A percentile compares a stretch with the other conserved stretches of the same genome.
These are phyloP conservation scores for Hesperophylax magnus DNA, from an alignment of 1,140 invertebrate genomes.

Conservation along the genomic window DNA sequence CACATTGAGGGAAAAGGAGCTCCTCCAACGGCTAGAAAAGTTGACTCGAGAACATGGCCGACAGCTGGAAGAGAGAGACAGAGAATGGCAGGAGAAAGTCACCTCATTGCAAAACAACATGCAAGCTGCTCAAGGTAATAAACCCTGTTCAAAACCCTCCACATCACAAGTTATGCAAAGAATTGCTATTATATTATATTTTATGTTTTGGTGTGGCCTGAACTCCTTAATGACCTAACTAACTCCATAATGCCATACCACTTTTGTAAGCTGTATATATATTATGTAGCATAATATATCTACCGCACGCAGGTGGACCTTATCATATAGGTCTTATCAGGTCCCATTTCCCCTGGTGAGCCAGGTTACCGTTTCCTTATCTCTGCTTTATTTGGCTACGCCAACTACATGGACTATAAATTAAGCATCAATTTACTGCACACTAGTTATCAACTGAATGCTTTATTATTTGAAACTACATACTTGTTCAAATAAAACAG, in stretches of 20 bases:
- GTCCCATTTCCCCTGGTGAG: neutral
- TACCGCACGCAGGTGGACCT: neutral
- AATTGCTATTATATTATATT: no score
- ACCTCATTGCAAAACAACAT: constrained; percentile 55
- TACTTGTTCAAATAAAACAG: no score
- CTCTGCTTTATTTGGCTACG: neutral
- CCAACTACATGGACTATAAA: neutral
- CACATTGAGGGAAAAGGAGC: constrained; percentile 66
- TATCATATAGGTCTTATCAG: constrained; percentile 22
- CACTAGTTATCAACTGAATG: no score
- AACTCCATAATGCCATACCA: no score
- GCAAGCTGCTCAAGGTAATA: constrained; percentile 52
- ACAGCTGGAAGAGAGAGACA: constrained; percentile 76
- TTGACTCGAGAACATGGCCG: constrained; percentile 65
- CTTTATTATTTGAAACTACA: no score
- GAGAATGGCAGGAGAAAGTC: constrained; percentile 75
- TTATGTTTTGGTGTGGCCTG: no score
- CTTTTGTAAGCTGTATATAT: no score
- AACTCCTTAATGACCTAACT: no score
- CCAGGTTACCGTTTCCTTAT: neutral
- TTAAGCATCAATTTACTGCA: no score
- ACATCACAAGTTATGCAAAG: no score
- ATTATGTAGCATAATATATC: neutral
- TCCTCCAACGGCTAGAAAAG: constrained; percentile 66
- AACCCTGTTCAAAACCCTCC: no score